Evolutionary conservation across 2,113 vertebrate genomes (phyloP), one percentile per base, ranked within the genome.

Genomic region (Ciconia stormi): DNA sequence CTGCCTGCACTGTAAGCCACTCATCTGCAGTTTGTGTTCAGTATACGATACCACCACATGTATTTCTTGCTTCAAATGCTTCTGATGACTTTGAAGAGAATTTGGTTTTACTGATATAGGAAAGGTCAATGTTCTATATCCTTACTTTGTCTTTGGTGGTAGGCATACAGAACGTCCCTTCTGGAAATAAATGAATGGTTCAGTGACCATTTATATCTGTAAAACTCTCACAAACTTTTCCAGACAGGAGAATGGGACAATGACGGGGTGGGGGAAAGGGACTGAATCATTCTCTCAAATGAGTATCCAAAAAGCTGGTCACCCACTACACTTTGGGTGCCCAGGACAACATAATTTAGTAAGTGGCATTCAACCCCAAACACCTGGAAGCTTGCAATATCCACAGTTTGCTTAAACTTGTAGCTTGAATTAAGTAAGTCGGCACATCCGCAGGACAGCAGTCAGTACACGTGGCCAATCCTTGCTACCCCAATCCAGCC

Each of bases 11-110:
- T n/a, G 6, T 19, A 62, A 84, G 49, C 27, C 61, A 52, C 56
- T 93, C 36, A 25, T 38, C 38, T 84, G 59, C 55, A 58, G 9
- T 13, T 72, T 3, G 0, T 32, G 18, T 63, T 89, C 56, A 32
- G 32, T 19, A 17, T 13, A 36, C 0, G 0, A 78, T 40, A 47
- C 25, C 21, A 34, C 15, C 8, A 0, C 1, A 3, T 7, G 6
- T 13, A 30, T 27, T 71, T 90, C 47, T 87, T 79, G 27, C 65
- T 61, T 78, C 22, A 82, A 66, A 46, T 53, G 36, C 12, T 88
- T 79, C 34, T 36, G 38, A 58, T 0, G 0, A 44, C 72, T 93
- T 89, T 20, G 53, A 84, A 38, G 73, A 79, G 13, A 70, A 62
- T 87, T 77, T 58, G 26, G 9, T 52, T 82, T 92, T 74, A 25